phyloP scores from a whole-genome alignment of 2,797 vertebrate species.

The Rhinophrynus dorsalis region DNA sequence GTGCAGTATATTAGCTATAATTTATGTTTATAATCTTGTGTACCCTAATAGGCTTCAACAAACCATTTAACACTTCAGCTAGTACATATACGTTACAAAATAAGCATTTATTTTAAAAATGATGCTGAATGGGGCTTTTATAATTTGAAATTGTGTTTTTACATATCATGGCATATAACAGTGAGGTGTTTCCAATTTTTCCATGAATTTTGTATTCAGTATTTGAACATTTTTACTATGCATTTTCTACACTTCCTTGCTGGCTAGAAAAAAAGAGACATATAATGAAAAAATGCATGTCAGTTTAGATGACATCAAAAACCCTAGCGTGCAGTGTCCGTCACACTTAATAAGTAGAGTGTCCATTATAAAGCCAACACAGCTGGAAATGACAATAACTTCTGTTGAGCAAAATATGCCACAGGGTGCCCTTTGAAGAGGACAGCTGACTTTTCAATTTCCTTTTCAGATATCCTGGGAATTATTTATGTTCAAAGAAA shows the following conservation, averaged over 20 bases:
- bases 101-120: slow-evolving; percentile 97
- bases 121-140: slow-evolving; percentile 77
- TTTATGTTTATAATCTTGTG: slow-evolving; percentile 97
- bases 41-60: slow-evolving; percentile 95
- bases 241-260: slow-evolving; percentile 51
- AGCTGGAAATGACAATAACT: slow-evolving; percentile 70
- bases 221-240: slow-evolving; percentile 43
- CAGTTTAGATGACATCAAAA: slow-evolving; percentile 62
- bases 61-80: slow-evolving; percentile 94
- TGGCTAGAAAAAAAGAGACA: slow-evolving; percentile 55
- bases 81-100: slow-evolving; percentile 92
- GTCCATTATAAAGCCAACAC: slow-evolving; percentile 63
- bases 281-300: slow-evolving; percentile 54
- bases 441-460: slow-evolving; percentile 50
- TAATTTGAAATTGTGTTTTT: slow-evolving; percentile 67
- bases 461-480: slow-evolving; percentile 22
- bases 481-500: slow-evolving; percentile 38
- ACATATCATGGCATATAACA: slow-evolving; percentile 25
- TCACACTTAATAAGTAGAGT: slow-evolving; percentile 75
- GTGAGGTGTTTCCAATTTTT: slow-evolving; percentile 32
- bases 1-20: slow-evolving; percentile 98
- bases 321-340: slow-evolving; percentile 64
- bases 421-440: slow-evolving; percentile 62
- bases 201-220: not conserved
- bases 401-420: slow-evolving; percentile 48